Base-by-base conservation (phyloP, 1,140 invertebrate species). In the Mamestra configurata region DNA sequence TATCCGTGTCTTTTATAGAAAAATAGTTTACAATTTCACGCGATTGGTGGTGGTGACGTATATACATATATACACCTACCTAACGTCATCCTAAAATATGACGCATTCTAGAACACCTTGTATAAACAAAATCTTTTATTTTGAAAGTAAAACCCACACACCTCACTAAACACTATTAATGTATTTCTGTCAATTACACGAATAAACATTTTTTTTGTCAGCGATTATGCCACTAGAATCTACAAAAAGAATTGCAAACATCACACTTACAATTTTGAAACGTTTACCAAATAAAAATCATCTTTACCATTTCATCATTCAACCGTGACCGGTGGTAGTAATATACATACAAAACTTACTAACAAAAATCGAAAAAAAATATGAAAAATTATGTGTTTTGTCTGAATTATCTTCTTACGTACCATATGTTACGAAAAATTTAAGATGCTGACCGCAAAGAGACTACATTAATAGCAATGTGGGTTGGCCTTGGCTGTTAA, bases 351-450 rank as follows among this genome's bases (percentile, higher is more conserved):
- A 35, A 7, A 35, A 35, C n/a, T n/a, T n/a, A n/a, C 27, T 31
- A 3, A 40, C 37, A 49, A 4, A 49, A n/a, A 13, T 4, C 13
- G 8, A 46, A 53, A 31, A 71, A 71, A 11, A 27, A 13, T 46
- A 57, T 55, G 51, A 73, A 72, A 35, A 61, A 35, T 61, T 35
- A 61, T 61, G 10, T n/a, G 70, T 57, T 31, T 8, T 37, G 53
- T 27, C 24, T 66, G 15, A 61, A 40, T 66, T 1, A 37, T 20
- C n/a, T 66, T 4, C 4, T 40, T 61, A 31, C 43, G 43, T 49
- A n/a, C n/a, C 43, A n/a, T 66, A 66, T 24, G 20, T 66, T 66
- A 13, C 61, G 61, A 66, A 66, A 43, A 66, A 66, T 8, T 66
- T 40, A 18, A 15, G 55, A 31, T 31, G 0, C 13, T 24, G 0